Evolutionary conservation across 2,888 invertebrate genomes (phyloP), one percentile per base, ranked within the genome.

Genomic region (Brachyptera putata): DNA sequence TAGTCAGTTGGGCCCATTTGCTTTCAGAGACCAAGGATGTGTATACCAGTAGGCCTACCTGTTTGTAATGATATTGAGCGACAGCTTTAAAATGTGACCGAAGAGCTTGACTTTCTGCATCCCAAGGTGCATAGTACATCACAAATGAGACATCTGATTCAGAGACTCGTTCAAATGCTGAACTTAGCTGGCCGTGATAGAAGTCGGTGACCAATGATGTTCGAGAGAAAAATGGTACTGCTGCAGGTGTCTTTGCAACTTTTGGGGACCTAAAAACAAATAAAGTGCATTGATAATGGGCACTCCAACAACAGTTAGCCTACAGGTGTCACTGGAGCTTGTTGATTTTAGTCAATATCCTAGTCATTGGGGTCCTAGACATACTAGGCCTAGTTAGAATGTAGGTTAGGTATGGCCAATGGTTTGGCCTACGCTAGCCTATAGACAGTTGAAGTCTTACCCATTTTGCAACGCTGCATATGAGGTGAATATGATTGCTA

Each of bases 41-140:
- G n/a, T n/a, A n/a, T 11, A 30, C n/a, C n/a, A n/a, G n/a, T 64
- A 41, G 64, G 67, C 74, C 74, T 74, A 91, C 89, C 75, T 87
- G 82, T 66, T 85, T 80, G 70, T 83, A 80, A 75, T 87, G 82
- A 68, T 85, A 79, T 68, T 76, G 76, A 1, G 92, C 90, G 58
- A 87, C 86, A 67, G 79, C 80, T 68, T 89, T 86, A 77, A 91
- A 91, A 69, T 91, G 87, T 61, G 80, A 75, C 57, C 86, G 79
- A 0, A 87, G 84, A 70, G 80, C 79, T 71, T 91, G 87, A 67
- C 90, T 89, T 71, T 91, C 88, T 0, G 92, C 89, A 78, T 93
- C 92, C 95, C 95, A 96, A 0, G 95, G 93, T 7, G 95, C 95
- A 77, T 96, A 95, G 73, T 91, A 95, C 86, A 95, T 91, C 22